Conservation (phyloP, 2,113 vertebrate species). For the Urocolius indicus region DNA sequence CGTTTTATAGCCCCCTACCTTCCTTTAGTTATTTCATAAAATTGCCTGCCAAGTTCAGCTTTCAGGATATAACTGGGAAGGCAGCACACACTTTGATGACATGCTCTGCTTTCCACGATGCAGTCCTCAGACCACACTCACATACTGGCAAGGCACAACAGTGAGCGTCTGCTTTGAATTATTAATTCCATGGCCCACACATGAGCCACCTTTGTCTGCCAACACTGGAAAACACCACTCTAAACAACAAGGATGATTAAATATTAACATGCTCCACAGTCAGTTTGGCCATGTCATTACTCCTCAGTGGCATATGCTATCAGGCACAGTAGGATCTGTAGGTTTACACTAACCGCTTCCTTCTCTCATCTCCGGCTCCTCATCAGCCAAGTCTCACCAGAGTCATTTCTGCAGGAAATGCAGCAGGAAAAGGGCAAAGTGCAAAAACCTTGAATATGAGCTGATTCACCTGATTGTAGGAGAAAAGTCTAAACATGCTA, state of each 20-base stretch:
- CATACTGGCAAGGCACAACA: background rate
- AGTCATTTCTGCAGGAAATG: background rate
- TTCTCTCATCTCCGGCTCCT: background rate
- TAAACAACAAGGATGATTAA: background rate
- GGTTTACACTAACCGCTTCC: background rate
- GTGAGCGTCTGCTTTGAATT: background rate
- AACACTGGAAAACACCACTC: background rate
- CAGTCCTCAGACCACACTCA: background rate
- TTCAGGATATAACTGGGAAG: background rate
- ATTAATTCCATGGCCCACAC: background rate
- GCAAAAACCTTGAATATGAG: background rate
- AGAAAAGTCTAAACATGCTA: background rate
- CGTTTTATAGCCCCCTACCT: background rate
- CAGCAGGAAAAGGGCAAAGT: background rate
- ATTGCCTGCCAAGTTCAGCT: background rate
- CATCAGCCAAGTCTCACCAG: background rate
- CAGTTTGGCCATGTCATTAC: background rate
- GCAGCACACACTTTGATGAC: background rate
- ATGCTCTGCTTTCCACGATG: background rate
- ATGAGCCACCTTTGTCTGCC: background rate
- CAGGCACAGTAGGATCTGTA: background rate
- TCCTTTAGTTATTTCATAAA: background rate
- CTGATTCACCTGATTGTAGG: background rate
- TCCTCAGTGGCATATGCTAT: background rate
- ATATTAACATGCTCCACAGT: fast-evolving